These are phyloP conservation scores for Artibeus jamaicensis DNA, from an alignment of 2,797 vertebrate genomes.

Conservation along the genomic window DNA sequence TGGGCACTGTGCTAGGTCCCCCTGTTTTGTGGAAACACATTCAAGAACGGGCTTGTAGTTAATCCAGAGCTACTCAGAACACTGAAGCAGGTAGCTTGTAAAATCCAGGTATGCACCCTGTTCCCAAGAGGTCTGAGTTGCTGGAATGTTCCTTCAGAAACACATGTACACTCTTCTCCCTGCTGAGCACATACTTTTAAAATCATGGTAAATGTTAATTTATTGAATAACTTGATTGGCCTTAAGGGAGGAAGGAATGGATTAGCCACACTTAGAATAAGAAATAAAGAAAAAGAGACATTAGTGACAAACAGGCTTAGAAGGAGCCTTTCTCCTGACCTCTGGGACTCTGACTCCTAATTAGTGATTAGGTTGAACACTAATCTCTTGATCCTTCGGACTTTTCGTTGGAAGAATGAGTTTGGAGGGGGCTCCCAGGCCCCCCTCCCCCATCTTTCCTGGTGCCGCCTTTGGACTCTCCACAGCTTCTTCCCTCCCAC, in stretches of 20 bases:
- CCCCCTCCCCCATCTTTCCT: background rate
- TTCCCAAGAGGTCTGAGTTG: background rate
- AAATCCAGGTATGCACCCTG: background rate
- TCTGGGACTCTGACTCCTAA: background rate
- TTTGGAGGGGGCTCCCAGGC: background rate
- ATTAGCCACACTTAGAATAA: background rate
- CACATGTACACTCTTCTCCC: background rate
- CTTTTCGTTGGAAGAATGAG: rapidly evolving
- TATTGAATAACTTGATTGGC: background rate
- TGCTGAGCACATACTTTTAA: background rate
- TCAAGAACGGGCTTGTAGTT: constrained; percentile 58
- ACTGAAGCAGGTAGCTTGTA: background rate
- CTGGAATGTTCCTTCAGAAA: background rate
- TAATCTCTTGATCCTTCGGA: background rate
- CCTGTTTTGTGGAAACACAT: background rate
- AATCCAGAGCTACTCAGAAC: constrained; percentile 32
- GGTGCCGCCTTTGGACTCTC: background rate
- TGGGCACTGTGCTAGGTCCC: constrained; percentile 67
- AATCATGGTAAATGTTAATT: background rate
- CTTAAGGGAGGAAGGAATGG: background rate
- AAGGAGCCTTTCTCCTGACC: rapidly evolving
- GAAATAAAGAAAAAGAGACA: background rate
- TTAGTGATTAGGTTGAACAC: background rate
- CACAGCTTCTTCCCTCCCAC: no score
- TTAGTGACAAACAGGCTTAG: no score